Evolutionary conservation across 2,888 invertebrate species (phyloP).

Genomic region (Caenorhabditis sulstoni): DNA sequence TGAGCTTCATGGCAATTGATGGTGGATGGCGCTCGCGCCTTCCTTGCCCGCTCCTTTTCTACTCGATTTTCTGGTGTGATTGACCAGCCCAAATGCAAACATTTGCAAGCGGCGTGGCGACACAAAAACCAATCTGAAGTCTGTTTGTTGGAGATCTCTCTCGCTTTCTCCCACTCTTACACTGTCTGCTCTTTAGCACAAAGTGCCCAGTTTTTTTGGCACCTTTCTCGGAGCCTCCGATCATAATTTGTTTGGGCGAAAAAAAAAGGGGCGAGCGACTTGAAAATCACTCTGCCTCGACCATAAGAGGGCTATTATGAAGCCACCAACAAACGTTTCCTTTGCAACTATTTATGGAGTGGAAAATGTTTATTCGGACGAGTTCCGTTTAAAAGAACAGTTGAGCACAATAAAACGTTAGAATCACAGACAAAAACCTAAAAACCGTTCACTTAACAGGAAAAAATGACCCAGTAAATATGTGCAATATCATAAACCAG

Average conservation of each 20-base stretch:
- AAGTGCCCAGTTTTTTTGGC: slow-evolving; percentile 57
- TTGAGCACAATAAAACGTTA: not conserved
- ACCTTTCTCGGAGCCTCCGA: slow-evolving; percentile 38
- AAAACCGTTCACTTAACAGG: not conserved
- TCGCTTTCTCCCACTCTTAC: slow-evolving; percentile 4
- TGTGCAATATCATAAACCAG: not conserved
- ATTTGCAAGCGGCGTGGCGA: slow-evolving; percentile 42
- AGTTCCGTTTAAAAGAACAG: not conserved
- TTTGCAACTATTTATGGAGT: slow-evolving; percentile 21
- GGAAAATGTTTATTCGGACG: not conserved
- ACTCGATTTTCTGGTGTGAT: slow-evolving; percentile 46
- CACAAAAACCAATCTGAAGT: slow-evolving; percentile 53
- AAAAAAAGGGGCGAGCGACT: not conserved
- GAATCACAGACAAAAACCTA: not conserved
- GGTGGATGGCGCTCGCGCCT: slow-evolving; percentile 43
- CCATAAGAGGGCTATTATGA: slow-evolving; percentile 12
- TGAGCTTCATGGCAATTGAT: slow-evolving; percentile 33
- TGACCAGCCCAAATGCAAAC: slow-evolving; percentile 65
- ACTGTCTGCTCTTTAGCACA: not conserved
- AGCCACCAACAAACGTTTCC: not conserved
- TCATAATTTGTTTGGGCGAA: slow-evolving; percentile 54
- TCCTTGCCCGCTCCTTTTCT: slow-evolving; percentile 43
- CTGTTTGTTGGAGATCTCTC: slow-evolving; percentile 53
- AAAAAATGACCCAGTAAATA: slow-evolving; percentile 19
- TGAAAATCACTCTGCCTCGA: slow-evolving; percentile 4